Base-by-base conservation (phyloP, 2,113 vertebrate species). In the Petroica traversi region DNA sequence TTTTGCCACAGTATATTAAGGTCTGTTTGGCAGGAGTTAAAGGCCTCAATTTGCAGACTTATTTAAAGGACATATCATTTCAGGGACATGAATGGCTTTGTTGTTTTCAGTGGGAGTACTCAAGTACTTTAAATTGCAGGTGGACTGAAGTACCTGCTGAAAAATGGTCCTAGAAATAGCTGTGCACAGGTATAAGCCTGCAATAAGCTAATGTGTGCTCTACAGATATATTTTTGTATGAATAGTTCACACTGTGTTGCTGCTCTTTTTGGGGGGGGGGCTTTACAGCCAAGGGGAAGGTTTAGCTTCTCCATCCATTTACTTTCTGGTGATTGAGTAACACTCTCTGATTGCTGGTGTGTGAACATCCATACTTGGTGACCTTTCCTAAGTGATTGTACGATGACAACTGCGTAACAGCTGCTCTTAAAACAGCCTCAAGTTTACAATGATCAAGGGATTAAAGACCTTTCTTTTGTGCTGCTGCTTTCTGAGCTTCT, bases 351-450 rank as follows among this genome's bases (percentile, higher is more conserved):
- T 77, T 94, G 75, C 85, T 67, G 59, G 55, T 34, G 75, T 74
- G 78, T 75, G 91, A 93, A 71, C 88, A 90, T 55, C 71, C 59
- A 45, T 54, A 66, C 78, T 80, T 43, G 43, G 48, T 85, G 90
- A 90, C 88, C 93, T 88, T 64, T 96, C 61, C 75, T 67, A 81
- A 76, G 64, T 67, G 82, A 94, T 34, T 92, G 63, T 63, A 71
- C 1, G 38, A 80, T 71, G 94, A 86, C 55, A 93, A 61, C 88
- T 81, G 48, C 0, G 0, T 71, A 83, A 84, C 61, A 97, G 85
- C 72, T 93, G 94, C 72, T 71, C 68, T 84, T 85, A 88, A 83
- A 64, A 34, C 49, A 43, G n/a, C n/a, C 19, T 79, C 67, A 16
- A 71, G 73, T 84, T 90, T 64, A 51, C 8, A 3, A 59, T 4